Base-by-base conservation (phyloP, 2,113 vertebrate genomes). In the Ibidorhyncha struthersii region DNA sequence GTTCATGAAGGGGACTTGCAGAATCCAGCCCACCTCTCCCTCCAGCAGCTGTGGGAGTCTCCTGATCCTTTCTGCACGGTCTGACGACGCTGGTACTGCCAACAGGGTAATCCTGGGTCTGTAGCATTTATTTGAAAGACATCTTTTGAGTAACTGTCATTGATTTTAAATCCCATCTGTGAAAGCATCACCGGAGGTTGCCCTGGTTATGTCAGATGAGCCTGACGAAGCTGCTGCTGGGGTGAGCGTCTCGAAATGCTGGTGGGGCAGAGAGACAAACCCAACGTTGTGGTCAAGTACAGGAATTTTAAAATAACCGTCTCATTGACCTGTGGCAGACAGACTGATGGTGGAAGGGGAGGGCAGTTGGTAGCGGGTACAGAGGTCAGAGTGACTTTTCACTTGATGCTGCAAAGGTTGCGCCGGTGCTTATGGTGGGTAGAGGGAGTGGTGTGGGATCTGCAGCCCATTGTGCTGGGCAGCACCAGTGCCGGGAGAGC, bases 341-440 rank as follows among this genome's bases (percentile, higher is more conserved):
- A 14, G 61, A 3, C 2, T 2, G 3, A 0, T 4, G 43, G 9
- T 26, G 30, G 40, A 22, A 47, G 2, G 0, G 2, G 38, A 14
- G n/a, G 22, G n/a, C 22, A 1, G 47, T 2, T 3, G 7, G 32
- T 14, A 14, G n/a, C 4, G 3, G 52, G 29, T 12, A 1, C 9
- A 1, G 70, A 27, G 47, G 12, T 2, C 22, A 7, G 30, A 6
- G 36, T 3, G 32, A 36, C 10, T 56, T 59, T 43, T 45, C 20
- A 0, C 22, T 50, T 50, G 40, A 2, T 13, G 65, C 52, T 2
- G 14, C 41, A 9, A 4, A 32, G 36, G 32, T 38, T 19, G 63
- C 0, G 10, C 17, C 0, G 32, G 30, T 6, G 25, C 52, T 65
- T 9, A 5, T 8, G 2, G 7, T 0, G 29, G 70, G 40, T 4